Percentiles rank a stretch among this genome's conserved stretches.
Evolutionary conservation across 2,797 vertebrate genomes (phyloP).

Genomic region (Bovichtus diacanthus): DNA sequence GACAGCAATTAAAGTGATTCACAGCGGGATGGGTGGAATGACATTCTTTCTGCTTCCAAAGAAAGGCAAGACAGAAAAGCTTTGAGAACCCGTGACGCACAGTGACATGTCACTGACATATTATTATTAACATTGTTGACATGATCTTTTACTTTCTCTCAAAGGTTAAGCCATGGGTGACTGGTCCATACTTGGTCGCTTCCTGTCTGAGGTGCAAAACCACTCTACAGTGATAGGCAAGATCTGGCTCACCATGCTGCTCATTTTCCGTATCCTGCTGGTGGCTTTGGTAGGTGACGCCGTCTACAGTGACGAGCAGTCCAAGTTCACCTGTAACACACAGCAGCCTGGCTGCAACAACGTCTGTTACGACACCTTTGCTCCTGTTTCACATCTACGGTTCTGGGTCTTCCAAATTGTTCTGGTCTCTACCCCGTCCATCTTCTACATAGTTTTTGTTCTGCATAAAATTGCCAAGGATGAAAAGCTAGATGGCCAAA

Average conservation of each 20-base stretch:
- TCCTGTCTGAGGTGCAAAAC: constrained; percentile 80
- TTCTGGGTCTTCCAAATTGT: constrained; percentile 85
- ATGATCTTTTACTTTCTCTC: neutral
- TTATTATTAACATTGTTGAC: neutral
- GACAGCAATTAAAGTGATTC: neutral
- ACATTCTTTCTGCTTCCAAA: neutral
- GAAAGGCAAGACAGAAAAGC: neutral
- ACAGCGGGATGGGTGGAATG: neutral
- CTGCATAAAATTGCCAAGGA: constrained; percentile 80
- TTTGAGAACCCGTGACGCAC: neutral
- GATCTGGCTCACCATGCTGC: constrained; percentile 81
- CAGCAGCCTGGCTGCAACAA: constrained; percentile 82
- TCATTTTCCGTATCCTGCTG: constrained; percentile 80
- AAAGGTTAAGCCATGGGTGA: constrained; percentile 72
- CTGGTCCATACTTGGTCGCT: constrained; percentile 79
- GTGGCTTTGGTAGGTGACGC: constrained; percentile 77
- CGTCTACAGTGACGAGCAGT: constrained; percentile 76
- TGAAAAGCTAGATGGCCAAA: constrained; percentile 71
- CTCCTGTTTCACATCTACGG: constrained; percentile 74
- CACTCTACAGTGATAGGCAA: constrained; percentile 80
- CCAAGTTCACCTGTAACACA: constrained; percentile 79
- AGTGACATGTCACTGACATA: neutral
- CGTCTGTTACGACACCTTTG: constrained; percentile 75
- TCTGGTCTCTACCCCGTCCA: constrained; percentile 75
- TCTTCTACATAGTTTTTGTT: constrained; percentile 78